A percentile compares a stretch with the other conserved stretches of the same genome.
Evolutionary conservation across 2,888 invertebrate genomes (phyloP).

Genomic region (Lacanobia oleracea): DNA sequence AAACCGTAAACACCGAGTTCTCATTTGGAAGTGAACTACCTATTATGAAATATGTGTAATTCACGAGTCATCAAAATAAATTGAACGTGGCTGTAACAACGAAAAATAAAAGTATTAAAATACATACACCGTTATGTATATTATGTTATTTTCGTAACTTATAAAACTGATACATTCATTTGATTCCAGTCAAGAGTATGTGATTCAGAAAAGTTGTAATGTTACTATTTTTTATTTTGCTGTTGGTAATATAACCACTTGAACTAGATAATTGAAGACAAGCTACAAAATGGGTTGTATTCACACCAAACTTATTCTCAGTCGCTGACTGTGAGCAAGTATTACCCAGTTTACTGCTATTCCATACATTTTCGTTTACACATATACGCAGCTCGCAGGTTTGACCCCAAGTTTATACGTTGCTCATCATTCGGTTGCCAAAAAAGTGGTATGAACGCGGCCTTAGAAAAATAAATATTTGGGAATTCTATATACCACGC

Average conservation of each 20-base stretch:
- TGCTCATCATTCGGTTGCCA: no score
- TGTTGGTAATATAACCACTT: no score
- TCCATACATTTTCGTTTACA: no score
- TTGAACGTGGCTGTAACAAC: conserved; percentile 61
- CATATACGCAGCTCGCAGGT: background rate
- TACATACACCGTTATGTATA: no score
- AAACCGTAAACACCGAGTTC: conserved; percentile 10
- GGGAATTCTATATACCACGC: background rate
- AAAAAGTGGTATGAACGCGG: background rate
- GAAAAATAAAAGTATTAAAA: no score
- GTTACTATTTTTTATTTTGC: no score
- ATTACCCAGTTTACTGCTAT: background rate
- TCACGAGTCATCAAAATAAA: conserved; percentile 68
- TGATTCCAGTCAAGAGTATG: no score
- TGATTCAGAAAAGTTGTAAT: no score
- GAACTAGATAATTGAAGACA: no score
- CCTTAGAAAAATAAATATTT: background rate
- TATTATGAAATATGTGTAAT: conserved; percentile 44
- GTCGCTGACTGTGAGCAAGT: background rate
- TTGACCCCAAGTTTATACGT: background rate
- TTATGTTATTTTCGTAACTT: no score
- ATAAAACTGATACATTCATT: no score
- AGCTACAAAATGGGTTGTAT: background rate
- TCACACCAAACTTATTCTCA: background rate
- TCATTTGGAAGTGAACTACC: conserved; percentile 19